Conservation (phyloP, 2,797 vertebrate species). For the Neoniphon sammara region DNA sequence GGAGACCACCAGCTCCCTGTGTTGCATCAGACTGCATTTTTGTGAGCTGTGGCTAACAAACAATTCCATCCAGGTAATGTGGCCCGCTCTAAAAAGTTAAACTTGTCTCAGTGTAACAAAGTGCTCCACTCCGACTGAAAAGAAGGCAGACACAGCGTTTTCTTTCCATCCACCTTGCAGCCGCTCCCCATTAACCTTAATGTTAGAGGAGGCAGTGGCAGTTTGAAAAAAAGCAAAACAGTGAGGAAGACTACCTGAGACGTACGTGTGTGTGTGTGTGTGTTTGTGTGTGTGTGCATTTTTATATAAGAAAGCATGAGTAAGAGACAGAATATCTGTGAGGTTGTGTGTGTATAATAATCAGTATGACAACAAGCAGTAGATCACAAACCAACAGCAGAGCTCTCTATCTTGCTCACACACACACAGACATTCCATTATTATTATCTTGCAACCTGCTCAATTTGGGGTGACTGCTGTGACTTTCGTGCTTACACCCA, state of each 20-base stretch:
- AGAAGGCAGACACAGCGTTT: constrained; percentile 5
- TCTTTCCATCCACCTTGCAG: background rate
- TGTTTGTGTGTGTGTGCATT: background rate
- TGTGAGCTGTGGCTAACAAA: constrained; percentile 2
- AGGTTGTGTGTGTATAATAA: constrained; percentile 1
- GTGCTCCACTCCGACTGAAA: background rate
- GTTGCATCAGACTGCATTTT: background rate
- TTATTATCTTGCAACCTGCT: too few species aligned
- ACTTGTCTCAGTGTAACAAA: constrained; percentile 13
- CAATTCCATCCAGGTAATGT: background rate
- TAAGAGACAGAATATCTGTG: background rate
- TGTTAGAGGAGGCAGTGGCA: background rate
- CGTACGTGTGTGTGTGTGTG: background rate
- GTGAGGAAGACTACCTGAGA: too few species aligned
- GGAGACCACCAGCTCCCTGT: background rate
- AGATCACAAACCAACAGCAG: background rate
- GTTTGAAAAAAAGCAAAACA: too few species aligned
- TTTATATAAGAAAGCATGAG: background rate
- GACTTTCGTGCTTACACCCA: too few species aligned
- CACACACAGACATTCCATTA: too few species aligned
- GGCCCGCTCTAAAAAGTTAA: background rate
- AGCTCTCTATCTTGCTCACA: background rate
- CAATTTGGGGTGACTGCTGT: too few species aligned
- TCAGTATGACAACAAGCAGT: background rate
- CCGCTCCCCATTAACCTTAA: constrained; percentile 12